Evolutionary conservation across 2,888 invertebrate genomes (phyloP), one percentile per base, ranked within the genome.

Genomic region (Callimorpha dominula): DNA sequence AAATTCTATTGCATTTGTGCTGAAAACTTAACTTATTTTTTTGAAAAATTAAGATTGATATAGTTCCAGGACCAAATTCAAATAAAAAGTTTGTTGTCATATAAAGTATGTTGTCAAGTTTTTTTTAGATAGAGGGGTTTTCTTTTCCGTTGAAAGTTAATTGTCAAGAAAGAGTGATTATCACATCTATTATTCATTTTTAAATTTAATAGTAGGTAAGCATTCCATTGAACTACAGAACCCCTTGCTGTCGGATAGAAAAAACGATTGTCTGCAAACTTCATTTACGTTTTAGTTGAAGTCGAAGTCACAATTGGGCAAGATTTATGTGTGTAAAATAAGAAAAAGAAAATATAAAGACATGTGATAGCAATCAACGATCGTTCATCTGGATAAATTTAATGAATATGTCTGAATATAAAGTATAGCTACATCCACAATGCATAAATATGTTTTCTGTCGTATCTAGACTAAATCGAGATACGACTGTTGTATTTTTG

Each of bases 311-410:
- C 9, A 54, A n/a, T 20, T 54, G 20, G 54, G 3, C 4, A 54
- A 54, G n/a, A 54, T 54, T n/a, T n/a, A 54, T 54, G 54, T 54
- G n/a, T 4, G n/a, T 54, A 54, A 54, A n/a, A 54, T 20, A 4
- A 54, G 20, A 54, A 54, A 54, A 54, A 54, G 8, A n/a, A n/a
- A 54, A 54, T 7, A 17, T 54, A n/a, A 54, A 40, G 69, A 68
- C 60, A 60, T 68, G 49, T 31, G 49, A 62, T 17, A 50, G 40
- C 52, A n/a, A 69, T 69, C 40, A 69, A 50, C 14, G 62, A n/a
- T 63, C 63, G 40, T 68, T 50, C 62, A 50, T 49, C 42, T 40
- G 50, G 64, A 70, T 64, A 42, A 52, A 52, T 42, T 43, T 50
- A 49, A 63, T 63, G 46, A 15, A 49, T 9, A 8, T 49, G 62